phyloP scores from a whole-genome alignment of 1,140 invertebrate genomes.

The Wiebesia pumilae region DNA sequence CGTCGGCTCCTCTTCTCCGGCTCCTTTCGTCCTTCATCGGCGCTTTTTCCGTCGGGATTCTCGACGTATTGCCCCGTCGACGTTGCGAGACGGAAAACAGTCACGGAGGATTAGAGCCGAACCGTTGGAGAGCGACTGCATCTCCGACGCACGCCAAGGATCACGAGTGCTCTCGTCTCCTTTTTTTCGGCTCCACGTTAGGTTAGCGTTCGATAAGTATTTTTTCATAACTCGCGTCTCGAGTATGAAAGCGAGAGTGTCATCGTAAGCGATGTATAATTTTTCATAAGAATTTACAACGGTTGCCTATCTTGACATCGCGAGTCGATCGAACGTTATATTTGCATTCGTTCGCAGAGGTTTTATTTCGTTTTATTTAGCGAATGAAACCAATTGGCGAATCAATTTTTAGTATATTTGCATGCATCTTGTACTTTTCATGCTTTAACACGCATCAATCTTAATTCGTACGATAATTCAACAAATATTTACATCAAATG shows the following conservation, averaged over 20 bases:
- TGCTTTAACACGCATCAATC: too few species aligned
- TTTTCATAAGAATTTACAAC: too few species aligned
- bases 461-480: too few species aligned
- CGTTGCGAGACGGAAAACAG: constrained; percentile 7
- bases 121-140: constrained; percentile 36
- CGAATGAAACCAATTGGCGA: too few species aligned
- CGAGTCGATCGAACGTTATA: not conserved
- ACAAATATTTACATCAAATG: too few species aligned
- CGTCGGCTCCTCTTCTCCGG: not conserved
- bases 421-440: too few species aligned
- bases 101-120: constrained; percentile 43
- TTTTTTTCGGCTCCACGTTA: not conserved
- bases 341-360: not conserved
- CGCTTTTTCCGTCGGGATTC: not conserved
- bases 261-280: too few species aligned
- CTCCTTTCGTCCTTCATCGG: not conserved
- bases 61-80: constrained; percentile 11
- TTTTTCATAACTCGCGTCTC: not conserved
- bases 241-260: too few species aligned
- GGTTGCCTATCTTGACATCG: not conserved
- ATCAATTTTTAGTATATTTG: too few species aligned
- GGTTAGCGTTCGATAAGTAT: not conserved
- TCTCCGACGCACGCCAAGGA: not conserved
- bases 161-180: not conserved
- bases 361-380: too few species aligned